phyloP scores from a whole-genome alignment of 2,888 invertebrate species.

The Zygothrica quintamaculata region DNA sequence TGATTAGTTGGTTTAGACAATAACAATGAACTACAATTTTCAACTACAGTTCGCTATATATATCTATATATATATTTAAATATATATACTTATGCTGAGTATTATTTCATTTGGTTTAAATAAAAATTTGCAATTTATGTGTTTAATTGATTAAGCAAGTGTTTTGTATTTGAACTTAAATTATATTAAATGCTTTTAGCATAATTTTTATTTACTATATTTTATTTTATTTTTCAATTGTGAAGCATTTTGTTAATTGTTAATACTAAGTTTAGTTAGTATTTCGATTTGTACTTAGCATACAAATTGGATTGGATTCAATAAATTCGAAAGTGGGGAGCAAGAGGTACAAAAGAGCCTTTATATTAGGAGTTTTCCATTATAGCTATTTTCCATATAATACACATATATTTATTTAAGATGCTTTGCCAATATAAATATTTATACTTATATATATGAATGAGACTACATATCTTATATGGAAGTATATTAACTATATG shows the following conservation, averaged over 20 bases:
- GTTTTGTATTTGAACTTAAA: constrained; percentile 21
- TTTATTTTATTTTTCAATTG: constrained; percentile 36
- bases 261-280: constrained; percentile 14
- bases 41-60: constrained; percentile 52
- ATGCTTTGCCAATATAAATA: constrained; percentile 13
- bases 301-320: constrained; percentile 48
- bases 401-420: constrained; percentile 14
- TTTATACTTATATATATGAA: background rate
- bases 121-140: constrained; percentile 48
- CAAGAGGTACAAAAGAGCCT: constrained; percentile 77
- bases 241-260: constrained; percentile 35
- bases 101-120: constrained; percentile 13
- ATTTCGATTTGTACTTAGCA: constrained; percentile 65
- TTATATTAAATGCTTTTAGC: constrained; percentile 71
- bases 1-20: constrained; percentile 50
- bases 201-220: constrained; percentile 58
- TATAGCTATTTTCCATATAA: constrained; percentile 8
- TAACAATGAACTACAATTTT: constrained; percentile 65
- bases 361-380: constrained; percentile 17
- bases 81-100: constrained; percentile 14
- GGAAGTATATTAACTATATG: background rate
- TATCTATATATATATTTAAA: background rate
- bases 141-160: no score
- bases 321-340: constrained; percentile 77
- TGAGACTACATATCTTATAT: no score